Percentiles rank a stretch among this genome's conserved stretches.
phyloP scores from a whole-genome alignment of 2,888 invertebrate genomes.

The Eristalis arbustorum region DNA sequence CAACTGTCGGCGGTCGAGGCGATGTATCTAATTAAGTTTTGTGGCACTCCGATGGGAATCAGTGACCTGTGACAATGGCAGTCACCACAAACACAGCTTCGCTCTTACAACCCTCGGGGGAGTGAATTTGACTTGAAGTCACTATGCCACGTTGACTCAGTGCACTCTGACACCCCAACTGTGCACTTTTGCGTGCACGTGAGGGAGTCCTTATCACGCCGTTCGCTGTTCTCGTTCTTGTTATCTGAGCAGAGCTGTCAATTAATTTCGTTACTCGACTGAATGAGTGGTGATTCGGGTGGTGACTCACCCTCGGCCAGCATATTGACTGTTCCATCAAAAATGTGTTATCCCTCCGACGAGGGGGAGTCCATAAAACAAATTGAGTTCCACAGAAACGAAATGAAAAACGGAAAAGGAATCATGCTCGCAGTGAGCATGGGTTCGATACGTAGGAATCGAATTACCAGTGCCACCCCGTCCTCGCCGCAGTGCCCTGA shows the following conservation, averaged over 20 bases:
- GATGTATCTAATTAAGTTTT: slow-evolving; percentile 56
- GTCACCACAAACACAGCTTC: slow-evolving; percentile 34
- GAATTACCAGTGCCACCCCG: slow-evolving; percentile 53
- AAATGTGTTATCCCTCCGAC: slow-evolving; percentile 58
- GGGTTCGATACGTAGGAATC: slow-evolving; percentile 45
- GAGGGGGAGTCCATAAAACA: slow-evolving; percentile 69
- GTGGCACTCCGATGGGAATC: slow-evolving; percentile 20
- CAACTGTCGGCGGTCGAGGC: neutral
- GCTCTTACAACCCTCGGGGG: slow-evolving; percentile 50
- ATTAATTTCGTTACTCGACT: slow-evolving; percentile 50
- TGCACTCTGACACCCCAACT: slow-evolving; percentile 60
- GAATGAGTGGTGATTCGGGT: slow-evolving; percentile 16
- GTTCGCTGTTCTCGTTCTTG: slow-evolving; percentile 8
- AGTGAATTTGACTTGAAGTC: slow-evolving; percentile 13
- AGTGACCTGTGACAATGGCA: slow-evolving; percentile 48
- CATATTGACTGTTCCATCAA: slow-evolving; percentile 45
- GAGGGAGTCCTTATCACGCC: slow-evolving; percentile 45
- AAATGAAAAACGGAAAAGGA: slow-evolving; percentile 38
- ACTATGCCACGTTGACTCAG: slow-evolving; percentile 60
- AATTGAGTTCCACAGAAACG: slow-evolving; percentile 59
- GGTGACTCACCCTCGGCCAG: slow-evolving; percentile 54
- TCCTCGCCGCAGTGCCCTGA: slow-evolving; percentile 18
- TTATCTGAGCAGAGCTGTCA: slow-evolving; percentile 53
- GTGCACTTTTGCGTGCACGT: slow-evolving; percentile 40
- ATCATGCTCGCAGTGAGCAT: slow-evolving; percentile 8